phyloP scores from a whole-genome alignment of 2,797 vertebrate genomes.

The Salarias fasciatus region DNA sequence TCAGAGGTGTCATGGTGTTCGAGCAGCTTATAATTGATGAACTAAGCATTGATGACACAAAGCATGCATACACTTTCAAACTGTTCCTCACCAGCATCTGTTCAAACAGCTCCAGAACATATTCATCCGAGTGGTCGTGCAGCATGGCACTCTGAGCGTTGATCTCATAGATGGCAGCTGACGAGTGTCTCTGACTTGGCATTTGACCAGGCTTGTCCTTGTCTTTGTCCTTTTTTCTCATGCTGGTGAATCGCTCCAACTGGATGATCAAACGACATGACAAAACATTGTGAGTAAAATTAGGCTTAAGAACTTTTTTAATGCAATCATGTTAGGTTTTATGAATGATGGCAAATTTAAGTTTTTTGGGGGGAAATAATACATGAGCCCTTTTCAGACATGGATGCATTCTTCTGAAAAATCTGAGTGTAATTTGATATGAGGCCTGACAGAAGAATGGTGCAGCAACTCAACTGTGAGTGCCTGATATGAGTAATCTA shows the following conservation, averaged over 20 bases:
- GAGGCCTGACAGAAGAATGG: no score
- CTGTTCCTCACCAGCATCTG: slow-evolving; percentile 91
- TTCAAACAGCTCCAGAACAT: slow-evolving; percentile 90
- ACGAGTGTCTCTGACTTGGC: slow-evolving; percentile 83
- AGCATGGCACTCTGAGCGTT: slow-evolving; percentile 74
- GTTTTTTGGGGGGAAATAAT: no score
- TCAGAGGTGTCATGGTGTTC: no score
- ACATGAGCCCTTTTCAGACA: no score
- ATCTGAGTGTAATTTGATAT: no score
- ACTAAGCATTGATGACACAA: no score
- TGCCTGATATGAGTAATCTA: no score
- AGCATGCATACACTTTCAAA: neutral
- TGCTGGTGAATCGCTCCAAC: slow-evolving; percentile 94
- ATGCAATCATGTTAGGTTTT: no score
- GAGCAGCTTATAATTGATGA: no score
- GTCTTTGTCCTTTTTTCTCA: slow-evolving; percentile 92
- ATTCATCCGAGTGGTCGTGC: slow-evolving; percentile 84
- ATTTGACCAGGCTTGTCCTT: slow-evolving; percentile 84
- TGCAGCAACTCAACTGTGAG: no score
- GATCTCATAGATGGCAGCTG: slow-evolving; percentile 84
- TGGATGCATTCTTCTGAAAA: no score
- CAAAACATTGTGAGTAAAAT: slow-evolving; percentile 26
- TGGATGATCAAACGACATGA: slow-evolving; percentile 59
- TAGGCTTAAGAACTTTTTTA: neutral
- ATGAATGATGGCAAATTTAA: no score